Conservation (phyloP, 2,113 vertebrate genomes). For the Cathartes aura region DNA sequence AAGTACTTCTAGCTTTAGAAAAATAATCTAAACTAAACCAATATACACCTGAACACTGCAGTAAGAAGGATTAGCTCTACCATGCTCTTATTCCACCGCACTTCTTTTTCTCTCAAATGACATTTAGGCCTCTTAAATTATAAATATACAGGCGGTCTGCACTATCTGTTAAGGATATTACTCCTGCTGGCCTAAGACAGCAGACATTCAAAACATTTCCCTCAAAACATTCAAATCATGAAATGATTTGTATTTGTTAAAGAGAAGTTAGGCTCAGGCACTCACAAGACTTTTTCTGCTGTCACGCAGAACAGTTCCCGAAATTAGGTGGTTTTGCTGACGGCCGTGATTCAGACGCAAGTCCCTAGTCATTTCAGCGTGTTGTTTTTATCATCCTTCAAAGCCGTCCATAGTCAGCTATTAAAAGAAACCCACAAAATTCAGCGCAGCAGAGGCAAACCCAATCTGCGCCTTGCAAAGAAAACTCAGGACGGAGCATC, state of each 20-base stretch:
- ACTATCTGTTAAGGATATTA: neutral
- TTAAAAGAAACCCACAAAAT: conserved; percentile 41
- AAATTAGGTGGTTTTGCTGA: conserved; percentile 42
- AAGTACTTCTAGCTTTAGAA: neutral
- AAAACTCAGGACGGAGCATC: neutral
- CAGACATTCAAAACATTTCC: neutral
- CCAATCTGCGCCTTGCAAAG: neutral
- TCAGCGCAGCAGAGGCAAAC: neutral
- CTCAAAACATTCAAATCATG: neutral
- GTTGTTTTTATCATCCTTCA: conserved; percentile 12
- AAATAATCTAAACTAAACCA: neutral
- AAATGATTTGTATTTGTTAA: neutral
- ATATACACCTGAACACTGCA: neutral
- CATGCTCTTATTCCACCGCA: neutral
- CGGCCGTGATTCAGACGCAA: neutral
- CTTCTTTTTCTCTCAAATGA: neutral
- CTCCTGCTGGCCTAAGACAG: neutral
- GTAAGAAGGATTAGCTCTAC: neutral
- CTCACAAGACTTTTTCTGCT: neutral
- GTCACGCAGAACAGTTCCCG: neutral
- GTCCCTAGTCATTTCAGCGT: neutral
- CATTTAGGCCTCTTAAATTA: neutral
- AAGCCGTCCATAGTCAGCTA: neutral
- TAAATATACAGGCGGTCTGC: neutral
- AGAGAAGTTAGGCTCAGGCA: neutral